phyloP scores from a whole-genome alignment of 1,140 invertebrate genomes.

The Procambarus virginalis region DNA sequence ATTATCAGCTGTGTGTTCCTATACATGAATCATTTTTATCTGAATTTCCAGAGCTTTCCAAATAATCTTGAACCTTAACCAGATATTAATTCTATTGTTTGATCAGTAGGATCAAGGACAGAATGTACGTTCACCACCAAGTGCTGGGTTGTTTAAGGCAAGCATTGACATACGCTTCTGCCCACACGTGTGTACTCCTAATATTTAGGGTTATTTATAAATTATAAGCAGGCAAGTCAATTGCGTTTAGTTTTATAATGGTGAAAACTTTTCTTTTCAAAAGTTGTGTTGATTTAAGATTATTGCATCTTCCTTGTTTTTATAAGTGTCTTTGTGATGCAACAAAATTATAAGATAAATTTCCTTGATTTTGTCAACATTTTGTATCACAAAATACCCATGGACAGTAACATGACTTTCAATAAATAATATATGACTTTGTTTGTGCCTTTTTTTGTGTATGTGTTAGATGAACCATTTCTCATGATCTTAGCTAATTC shows the following conservation, averaged over 20 bases:
- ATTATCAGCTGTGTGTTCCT: background rate
- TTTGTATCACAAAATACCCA: slow-evolving; percentile 45
- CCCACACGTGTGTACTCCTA: slow-evolving; percentile 34
- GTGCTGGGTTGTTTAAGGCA: slow-evolving; percentile 9
- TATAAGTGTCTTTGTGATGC: slow-evolving; percentile 35
- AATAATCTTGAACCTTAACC: background rate
- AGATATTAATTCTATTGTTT: slow-evolving; percentile 9
- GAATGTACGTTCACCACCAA: slow-evolving; percentile 21
- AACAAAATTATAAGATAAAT: slow-evolving; percentile 35
- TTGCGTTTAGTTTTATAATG: background rate
- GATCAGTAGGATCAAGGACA: slow-evolving; percentile 29
- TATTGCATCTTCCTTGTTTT: slow-evolving; percentile 54
- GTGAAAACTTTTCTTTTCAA: slow-evolving; percentile 11
- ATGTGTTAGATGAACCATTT: no score
- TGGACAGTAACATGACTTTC: slow-evolving; percentile 59
- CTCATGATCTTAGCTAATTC: no score
- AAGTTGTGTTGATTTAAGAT: slow-evolving; percentile 18
- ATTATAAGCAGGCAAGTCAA: background rate
- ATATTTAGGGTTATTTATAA: slow-evolving; percentile 50
- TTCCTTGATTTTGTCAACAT: slow-evolving; percentile 30
- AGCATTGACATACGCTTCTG: slow-evolving; percentile 6
- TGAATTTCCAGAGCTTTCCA: background rate
- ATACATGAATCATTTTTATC: background rate
- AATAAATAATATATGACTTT: slow-evolving; percentile 44
- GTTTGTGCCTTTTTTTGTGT: background rate